Percentiles rank a stretch among this genome's conserved stretches.
Evolutionary conservation across 2,888 invertebrate species (phyloP).

Genomic region (Panopea generosa): DNA sequence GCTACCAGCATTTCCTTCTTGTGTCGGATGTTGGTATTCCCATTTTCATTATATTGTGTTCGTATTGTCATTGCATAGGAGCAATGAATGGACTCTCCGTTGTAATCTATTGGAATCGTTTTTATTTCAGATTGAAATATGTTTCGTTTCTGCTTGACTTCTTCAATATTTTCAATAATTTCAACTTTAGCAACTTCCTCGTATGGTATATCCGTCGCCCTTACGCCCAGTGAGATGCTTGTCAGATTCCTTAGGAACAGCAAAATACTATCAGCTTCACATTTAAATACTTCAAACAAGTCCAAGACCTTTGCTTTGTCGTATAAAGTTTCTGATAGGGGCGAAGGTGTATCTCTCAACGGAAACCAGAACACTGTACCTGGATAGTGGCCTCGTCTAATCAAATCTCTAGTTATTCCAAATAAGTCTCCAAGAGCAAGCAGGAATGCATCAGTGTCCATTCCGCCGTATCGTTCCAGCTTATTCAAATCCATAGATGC

Average conservation of each 20-base stretch:
- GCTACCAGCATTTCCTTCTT: not conserved
- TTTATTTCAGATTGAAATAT: slow-evolving; percentile 1
- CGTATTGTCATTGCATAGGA: slow-evolving; percentile 1
- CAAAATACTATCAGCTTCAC: slow-evolving; percentile 75
- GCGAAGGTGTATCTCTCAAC: slow-evolving; percentile 70
- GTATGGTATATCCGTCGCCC: not conserved
- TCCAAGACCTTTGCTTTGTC: slow-evolving; percentile 65
- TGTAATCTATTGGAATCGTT: not conserved
- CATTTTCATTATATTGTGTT: not conserved
- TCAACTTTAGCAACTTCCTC: slow-evolving; percentile 9
- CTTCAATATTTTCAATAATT: not conserved
- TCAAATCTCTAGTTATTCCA: slow-evolving; percentile 47
- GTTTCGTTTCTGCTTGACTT: not conserved
- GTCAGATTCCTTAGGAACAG: slow-evolving; percentile 78
- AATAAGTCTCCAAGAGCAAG: slow-evolving; percentile 67
- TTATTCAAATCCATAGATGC: slow-evolving; percentile 30
- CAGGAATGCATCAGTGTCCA: slow-evolving; percentile 52
- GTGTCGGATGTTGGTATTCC: not conserved
- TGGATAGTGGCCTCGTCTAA: slow-evolving; percentile 63
- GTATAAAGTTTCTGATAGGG: slow-evolving; percentile 73
- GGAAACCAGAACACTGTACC: slow-evolving; percentile 83
- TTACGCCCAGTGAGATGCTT: slow-evolving; percentile 51
- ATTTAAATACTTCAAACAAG: slow-evolving; percentile 71
- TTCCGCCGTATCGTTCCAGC: slow-evolving; percentile 33
- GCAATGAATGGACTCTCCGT: not conserved